A percentile compares a stretch with the other conserved stretches of the same genome.
Conservation (phyloP, 2,797 vertebrate species). For the Choloepus didactylus region DNA sequence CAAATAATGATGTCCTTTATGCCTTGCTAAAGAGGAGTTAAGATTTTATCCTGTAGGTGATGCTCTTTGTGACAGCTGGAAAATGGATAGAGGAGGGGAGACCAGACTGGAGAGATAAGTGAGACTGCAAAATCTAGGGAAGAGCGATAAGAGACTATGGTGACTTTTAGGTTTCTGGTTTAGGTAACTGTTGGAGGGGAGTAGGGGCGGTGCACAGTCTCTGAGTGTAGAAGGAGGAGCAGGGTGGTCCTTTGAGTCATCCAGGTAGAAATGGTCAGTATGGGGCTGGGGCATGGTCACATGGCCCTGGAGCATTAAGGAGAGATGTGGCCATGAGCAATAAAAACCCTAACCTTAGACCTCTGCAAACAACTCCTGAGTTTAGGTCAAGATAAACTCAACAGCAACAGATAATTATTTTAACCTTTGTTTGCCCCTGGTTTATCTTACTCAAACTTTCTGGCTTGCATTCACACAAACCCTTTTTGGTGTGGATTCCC, state of each 20-base stretch:
- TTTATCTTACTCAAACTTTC: neutral
- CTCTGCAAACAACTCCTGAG: neutral
- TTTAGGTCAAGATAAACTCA: neutral
- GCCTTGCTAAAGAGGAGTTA: neutral
- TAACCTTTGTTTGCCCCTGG: neutral
- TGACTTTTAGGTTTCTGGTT: neutral
- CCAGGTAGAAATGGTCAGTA: neutral
- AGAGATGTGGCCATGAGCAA: neutral
- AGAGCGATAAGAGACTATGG: neutral
- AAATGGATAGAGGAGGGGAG: neutral
- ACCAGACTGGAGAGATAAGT: neutral
- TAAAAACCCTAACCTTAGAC: neutral
- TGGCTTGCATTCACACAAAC: neutral
- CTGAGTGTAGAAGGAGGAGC: neutral
- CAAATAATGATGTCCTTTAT: slow-evolving; percentile 67
- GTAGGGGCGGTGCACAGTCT: neutral
- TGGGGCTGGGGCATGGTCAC: neutral
- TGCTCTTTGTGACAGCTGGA: slow-evolving; percentile 3
- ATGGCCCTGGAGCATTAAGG: neutral
- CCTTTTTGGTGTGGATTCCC: neutral
- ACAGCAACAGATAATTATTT: neutral
- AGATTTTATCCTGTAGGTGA: slow-evolving; percentile 1
- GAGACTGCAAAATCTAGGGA: neutral
- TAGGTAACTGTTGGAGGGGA: neutral
- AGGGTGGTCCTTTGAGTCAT: neutral